phyloP scores from a whole-genome alignment of 2,113 vertebrate genomes.

The Chaenogobius annularis region DNA sequence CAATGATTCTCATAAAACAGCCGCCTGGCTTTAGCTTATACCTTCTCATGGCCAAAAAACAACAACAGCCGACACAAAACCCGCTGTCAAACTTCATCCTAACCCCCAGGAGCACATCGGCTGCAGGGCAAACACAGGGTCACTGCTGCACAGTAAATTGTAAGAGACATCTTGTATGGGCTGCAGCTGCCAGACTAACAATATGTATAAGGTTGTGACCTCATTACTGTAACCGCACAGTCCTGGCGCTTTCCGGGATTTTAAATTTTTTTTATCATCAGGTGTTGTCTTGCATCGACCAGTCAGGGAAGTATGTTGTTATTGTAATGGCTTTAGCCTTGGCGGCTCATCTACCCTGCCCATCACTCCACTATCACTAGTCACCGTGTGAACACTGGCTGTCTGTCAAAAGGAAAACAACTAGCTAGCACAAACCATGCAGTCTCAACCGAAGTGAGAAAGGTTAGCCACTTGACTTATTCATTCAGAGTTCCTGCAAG shows the following conservation, averaged over 20 bases:
- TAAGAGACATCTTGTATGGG: conserved; percentile 32
- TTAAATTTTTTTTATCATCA: conserved; percentile 15
- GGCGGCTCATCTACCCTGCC: conserved; percentile 25
- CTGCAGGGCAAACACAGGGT: conserved; percentile 48
- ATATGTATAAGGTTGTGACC: conserved; percentile 57
- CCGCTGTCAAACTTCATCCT: conserved; percentile 53
- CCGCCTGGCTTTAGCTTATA: conserved; percentile 50
- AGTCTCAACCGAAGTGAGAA: neutral
- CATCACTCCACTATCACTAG: conserved; percentile 16
- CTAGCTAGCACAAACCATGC: neutral
- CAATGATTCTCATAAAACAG: conserved; percentile 71
- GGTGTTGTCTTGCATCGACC: conserved; percentile 49
- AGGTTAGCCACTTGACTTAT: conserved; percentile 8
- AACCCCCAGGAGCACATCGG: conserved; percentile 38
- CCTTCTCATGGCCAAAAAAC: conserved; percentile 32
- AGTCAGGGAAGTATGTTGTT: conserved; percentile 24
- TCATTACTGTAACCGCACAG: conserved; percentile 50
- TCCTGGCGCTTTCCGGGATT: conserved; percentile 6
- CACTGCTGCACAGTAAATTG: conserved; percentile 21
- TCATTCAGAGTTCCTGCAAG: neutral
- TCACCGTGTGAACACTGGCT: conserved; percentile 10
- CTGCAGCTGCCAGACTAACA: conserved; percentile 28
- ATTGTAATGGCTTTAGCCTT: conserved; percentile 46
- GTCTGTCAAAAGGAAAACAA: neutral
- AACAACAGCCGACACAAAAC: conserved; percentile 1